Evolutionary conservation across 1,140 invertebrate species (phyloP), one percentile per base, ranked within the genome.

Genomic region (Himalopsyche phryganea): DNA sequence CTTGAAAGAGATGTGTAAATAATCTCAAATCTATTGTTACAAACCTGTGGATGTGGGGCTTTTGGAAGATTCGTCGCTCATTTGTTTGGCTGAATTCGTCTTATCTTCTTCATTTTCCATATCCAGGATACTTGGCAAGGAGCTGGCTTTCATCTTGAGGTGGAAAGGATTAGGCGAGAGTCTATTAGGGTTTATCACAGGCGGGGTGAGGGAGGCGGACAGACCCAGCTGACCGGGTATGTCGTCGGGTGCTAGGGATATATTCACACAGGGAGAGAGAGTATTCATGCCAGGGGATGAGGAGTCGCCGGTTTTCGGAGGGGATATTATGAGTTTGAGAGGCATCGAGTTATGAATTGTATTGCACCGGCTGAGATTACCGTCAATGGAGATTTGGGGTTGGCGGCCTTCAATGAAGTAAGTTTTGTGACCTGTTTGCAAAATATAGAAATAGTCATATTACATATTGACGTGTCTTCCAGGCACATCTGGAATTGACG

Each of bases 91-190:
- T 23, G 35, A 32, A 15, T 60, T 52, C 45, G 61, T 50, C 35
- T 77, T 75, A 11, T 78, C 75, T 17, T 86, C 83, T 47, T 88
- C 85, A 35, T 82, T 83, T 57, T 89, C 86, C 0, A 85, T 87
- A 68, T 90, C 88, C 57, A 90, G 73, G 65, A 90, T 90, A 69
- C 87, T 90, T 0, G 88, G 87, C 65, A 90, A 65, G 38, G 87
- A 89, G 67, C 84, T 89, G 11, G 88, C 85, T 72, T 88, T 87
- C 56, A 83, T 80, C 63, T 82, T 81, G 61, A 75, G 72, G 66
- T 75, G 70, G 66, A 83, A 85, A 32, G 77, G 80, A 61, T 74
- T 83, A 13, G 78, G 79, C 59, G 71, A 84, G 49, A 77, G 77
- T 69, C 72, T 81, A 69, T 82, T 82, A 67, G 68, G 81, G 61